Conservation (phyloP, 1,140 invertebrate species). For the Neuroterus valhalla region DNA sequence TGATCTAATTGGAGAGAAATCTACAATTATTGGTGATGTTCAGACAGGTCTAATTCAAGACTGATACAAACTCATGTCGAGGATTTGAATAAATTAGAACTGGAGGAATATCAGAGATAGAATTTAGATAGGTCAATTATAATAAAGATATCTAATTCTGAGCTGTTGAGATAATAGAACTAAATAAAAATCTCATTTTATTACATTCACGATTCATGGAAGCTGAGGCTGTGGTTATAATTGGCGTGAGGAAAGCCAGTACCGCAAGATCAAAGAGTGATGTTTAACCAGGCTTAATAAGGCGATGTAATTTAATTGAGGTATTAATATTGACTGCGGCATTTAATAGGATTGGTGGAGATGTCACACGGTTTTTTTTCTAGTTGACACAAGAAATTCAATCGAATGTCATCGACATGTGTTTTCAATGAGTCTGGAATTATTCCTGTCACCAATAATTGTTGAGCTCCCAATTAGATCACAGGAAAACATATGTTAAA, state of each 20-base stretch:
- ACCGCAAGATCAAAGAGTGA: slow-evolving; percentile 57
- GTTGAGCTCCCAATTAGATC: too few species aligned
- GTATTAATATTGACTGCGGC: slow-evolving; percentile 61
- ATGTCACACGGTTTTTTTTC: slow-evolving; percentile 60
- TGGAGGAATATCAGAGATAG: too few species aligned
- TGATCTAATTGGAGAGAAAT: too few species aligned
- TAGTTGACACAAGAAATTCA: neutral
- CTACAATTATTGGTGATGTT: neutral
- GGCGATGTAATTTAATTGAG: slow-evolving; percentile 69
- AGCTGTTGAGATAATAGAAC: neutral
- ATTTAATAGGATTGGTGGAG: slow-evolving; percentile 60
- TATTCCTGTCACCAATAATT: neutral
- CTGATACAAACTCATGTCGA: neutral
- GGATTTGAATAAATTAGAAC: too few species aligned
- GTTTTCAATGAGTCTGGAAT: neutral
- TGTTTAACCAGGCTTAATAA: slow-evolving; percentile 56
- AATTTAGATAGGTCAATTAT: neutral
- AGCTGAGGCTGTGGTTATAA: slow-evolving; percentile 45
- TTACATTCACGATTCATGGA: slow-evolving; percentile 37
- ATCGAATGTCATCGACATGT: neutral
- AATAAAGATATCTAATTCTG: neutral
- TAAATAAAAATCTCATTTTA: slow-evolving; percentile 17
- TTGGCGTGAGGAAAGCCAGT: slow-evolving; percentile 61
- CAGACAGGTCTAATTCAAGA: neutral
- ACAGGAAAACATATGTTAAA: too few species aligned